Evolutionary conservation across 2,113 vertebrate genomes (phyloP).

Genomic region (Tonatia bakeri): DNA sequence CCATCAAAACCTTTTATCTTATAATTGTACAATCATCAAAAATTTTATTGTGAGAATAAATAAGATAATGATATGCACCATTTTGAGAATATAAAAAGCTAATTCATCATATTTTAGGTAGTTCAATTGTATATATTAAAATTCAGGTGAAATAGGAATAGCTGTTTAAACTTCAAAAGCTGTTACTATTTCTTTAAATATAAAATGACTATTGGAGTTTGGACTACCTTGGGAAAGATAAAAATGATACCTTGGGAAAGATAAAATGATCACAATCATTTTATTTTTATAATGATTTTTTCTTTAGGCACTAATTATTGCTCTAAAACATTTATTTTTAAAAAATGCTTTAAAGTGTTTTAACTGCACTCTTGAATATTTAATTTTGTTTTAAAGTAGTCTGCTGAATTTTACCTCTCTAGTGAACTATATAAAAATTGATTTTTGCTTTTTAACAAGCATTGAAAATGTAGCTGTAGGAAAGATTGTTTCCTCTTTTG

Average conservation of each 20-base stretch:
- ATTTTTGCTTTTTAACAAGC: conserved; percentile 42
- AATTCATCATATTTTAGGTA: neutral
- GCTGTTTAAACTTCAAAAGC: neutral
- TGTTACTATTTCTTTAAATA: conserved; percentile 3
- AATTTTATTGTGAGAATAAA: neutral
- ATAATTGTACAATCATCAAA: neutral
- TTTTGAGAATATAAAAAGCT: neutral
- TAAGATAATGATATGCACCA: neutral
- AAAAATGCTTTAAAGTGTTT: conserved; percentile 6
- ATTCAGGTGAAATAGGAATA: neutral
- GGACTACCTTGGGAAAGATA: neutral
- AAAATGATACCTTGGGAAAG: conserved; percentile 12
- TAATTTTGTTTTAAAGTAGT: conserved; percentile 45
- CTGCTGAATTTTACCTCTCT: conserved; percentile 12
- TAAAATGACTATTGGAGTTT: neutral
- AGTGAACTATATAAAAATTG: neutral
- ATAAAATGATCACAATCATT: neutral
- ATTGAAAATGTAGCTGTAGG: conserved; percentile 26
- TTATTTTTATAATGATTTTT: conserved; percentile 35
- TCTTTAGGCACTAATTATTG: neutral
- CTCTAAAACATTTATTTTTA: neutral
- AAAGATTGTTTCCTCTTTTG: neutral
- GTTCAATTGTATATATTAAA: neutral
- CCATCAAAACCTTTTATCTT: neutral
- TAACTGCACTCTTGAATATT: conserved; percentile 28